Percentiles rank a stretch among this genome's conserved stretches.
Conservation (phyloP, 1,140 invertebrate genomes). For the Drosophila kurseongensis region DNA sequence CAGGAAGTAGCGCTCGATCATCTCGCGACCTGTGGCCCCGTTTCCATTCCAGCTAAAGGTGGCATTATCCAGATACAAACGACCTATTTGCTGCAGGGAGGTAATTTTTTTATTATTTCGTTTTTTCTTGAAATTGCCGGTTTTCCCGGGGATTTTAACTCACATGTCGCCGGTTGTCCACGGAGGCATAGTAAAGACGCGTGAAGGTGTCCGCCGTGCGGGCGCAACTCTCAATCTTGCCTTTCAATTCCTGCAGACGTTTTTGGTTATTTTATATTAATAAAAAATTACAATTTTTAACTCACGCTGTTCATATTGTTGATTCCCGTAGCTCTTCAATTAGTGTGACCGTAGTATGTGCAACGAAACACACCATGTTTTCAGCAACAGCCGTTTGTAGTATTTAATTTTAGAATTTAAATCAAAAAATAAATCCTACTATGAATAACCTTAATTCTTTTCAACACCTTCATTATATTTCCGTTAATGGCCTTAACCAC, state of each 20-base stretch:
- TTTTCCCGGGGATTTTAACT: conserved; percentile 65
- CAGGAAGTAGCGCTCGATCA: conserved; percentile 91
- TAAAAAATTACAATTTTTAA: background rate
- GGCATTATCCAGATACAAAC: conserved; percentile 92
- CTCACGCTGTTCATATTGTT: conserved; percentile 24
- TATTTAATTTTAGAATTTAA: too few species aligned
- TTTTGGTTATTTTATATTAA: background rate
- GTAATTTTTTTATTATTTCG: background rate
- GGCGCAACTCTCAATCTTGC: conserved; percentile 90
- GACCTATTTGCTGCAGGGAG: conserved; percentile 87
- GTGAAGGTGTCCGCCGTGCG: conserved; percentile 92
- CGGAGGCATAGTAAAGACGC: conserved; percentile 92
- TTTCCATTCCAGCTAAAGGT: conserved; percentile 95
- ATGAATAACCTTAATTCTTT: too few species aligned
- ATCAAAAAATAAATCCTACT: too few species aligned
- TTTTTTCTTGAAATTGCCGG: conserved; percentile 25
- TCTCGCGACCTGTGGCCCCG: conserved; percentile 89
- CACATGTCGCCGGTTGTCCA: conserved; percentile 93
- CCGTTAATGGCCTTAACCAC: too few species aligned
- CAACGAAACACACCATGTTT: background rate
- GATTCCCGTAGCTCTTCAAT: background rate
- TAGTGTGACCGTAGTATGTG: background rate
- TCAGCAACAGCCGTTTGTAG: background rate
- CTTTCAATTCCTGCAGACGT: conserved; percentile 49
- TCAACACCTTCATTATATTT: too few species aligned